A percentile compares a stretch with the other conserved stretches of the same genome.
Conservation (phyloP, 2,113 vertebrate species). For the Struthio camelus region DNA sequence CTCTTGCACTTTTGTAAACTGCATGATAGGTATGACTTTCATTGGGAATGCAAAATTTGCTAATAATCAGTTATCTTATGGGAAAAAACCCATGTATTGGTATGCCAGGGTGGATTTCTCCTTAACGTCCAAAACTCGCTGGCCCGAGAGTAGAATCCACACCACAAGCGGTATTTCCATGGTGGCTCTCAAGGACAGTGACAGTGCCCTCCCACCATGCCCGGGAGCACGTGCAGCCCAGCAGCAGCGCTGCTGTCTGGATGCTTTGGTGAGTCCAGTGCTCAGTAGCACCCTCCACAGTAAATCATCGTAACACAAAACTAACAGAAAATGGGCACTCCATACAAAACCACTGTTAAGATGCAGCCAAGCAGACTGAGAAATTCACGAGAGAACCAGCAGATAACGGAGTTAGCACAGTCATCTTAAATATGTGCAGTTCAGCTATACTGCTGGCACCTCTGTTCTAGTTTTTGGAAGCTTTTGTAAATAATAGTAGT, state of each 20-base stretch:
- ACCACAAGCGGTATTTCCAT: neutral
- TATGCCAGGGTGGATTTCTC: neutral
- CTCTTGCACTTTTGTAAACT: neutral
- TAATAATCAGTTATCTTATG: neutral
- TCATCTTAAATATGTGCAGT: neutral
- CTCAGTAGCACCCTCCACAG: neutral
- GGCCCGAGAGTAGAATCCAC: neutral
- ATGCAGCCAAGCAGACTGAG: neutral
- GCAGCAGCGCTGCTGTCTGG: neutral
- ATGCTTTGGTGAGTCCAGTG: neutral
- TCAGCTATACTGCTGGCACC: neutral
- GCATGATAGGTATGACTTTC: neutral
- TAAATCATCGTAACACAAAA: neutral
- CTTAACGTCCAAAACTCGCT: neutral
- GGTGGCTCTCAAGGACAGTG: neutral
- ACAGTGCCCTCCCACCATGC: neutral
- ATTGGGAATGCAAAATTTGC: neutral
- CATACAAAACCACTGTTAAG: neutral
- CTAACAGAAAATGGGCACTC: neutral
- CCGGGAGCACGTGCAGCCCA: rapidly evolving
- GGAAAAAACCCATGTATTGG: neutral
- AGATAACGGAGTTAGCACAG: neutral
- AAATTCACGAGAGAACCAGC: neutral
- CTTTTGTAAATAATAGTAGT: neutral
- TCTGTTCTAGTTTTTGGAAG: neutral